phyloP scores from a whole-genome alignment of 1,140 invertebrate species.

The Lepidurus apus region DNA sequence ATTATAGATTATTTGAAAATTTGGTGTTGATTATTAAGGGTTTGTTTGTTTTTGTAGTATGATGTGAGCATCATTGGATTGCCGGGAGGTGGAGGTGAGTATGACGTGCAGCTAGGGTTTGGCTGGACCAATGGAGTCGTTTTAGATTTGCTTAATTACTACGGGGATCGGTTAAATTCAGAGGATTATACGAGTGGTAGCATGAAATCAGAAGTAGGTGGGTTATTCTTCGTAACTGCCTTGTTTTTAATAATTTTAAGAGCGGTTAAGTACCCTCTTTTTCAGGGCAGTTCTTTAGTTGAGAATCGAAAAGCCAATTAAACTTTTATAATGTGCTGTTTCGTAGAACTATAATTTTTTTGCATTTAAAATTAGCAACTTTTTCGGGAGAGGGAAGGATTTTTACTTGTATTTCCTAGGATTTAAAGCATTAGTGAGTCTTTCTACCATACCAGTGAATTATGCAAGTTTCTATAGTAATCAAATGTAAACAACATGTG shows the following conservation, averaged over 20 bases:
- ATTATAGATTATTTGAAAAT: slow-evolving; percentile 24
- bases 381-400: too few species aligned
- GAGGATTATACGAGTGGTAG: neutral
- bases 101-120: slow-evolving; percentile 80
- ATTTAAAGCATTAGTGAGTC: too few species aligned
- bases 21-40: neutral
- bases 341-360: too few species aligned
- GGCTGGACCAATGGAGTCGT: slow-evolving; percentile 91
- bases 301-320: neutral
- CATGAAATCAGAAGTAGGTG: neutral
- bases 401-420: too few species aligned
- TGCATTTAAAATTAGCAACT: too few species aligned
- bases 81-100: slow-evolving; percentile 82
- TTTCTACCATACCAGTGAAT: too few species aligned
- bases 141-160: slow-evolving; percentile 65
- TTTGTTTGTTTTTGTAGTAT: slow-evolving; percentile 53
- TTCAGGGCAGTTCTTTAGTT: neutral
- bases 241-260: neutral
- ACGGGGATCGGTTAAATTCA: slow-evolving; percentile 47
- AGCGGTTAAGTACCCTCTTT: neutral
- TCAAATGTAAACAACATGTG: too few species aligned
- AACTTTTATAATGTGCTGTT: too few species aligned
- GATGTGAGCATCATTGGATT: slow-evolving; percentile 61
- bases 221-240: neutral
- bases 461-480: too few species aligned